A percentile compares a stretch with the other conserved stretches of the same genome.
phyloP scores from a whole-genome alignment of 2,113 vertebrate species.

The Piaya cayana region DNA sequence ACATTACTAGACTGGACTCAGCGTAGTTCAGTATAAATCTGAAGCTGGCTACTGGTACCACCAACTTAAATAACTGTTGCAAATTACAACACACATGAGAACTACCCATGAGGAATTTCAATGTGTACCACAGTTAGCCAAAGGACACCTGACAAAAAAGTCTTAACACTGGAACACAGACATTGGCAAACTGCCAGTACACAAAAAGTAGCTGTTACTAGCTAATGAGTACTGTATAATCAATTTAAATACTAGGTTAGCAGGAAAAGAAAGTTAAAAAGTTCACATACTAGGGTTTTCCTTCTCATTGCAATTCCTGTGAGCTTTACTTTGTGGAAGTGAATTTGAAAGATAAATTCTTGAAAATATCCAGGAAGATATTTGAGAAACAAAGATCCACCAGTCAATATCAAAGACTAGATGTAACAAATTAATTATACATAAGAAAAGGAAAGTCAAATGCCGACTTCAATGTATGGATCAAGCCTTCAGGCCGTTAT shows the following conservation, averaged over 20 bases:
- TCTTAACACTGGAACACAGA: neutral
- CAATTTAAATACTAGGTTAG: neutral
- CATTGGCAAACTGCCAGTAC: neutral
- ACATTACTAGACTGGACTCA: neutral
- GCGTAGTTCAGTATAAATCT: neutral
- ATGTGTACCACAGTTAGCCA: neutral
- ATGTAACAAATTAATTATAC: neutral
- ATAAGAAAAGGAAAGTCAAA: neutral
- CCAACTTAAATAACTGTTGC: neutral
- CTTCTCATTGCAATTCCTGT: neutral
- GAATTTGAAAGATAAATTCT: neutral
- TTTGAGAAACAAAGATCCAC: neutral
- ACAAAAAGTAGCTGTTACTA: neutral
- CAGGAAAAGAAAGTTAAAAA: neutral
- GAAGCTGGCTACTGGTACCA: neutral
- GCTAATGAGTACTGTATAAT: neutral
- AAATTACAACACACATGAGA: neutral
- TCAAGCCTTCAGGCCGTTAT: neutral
- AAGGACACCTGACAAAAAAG: neutral
- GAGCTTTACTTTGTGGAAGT: neutral
- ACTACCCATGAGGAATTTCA: neutral
- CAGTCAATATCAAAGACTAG: neutral
- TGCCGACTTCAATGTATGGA: neutral
- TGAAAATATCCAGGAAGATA: neutral
- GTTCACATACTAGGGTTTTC: neutral